Conservation (phyloP, 2,797 vertebrate genomes). For the Oreonectes daqikongensis region DNA sequence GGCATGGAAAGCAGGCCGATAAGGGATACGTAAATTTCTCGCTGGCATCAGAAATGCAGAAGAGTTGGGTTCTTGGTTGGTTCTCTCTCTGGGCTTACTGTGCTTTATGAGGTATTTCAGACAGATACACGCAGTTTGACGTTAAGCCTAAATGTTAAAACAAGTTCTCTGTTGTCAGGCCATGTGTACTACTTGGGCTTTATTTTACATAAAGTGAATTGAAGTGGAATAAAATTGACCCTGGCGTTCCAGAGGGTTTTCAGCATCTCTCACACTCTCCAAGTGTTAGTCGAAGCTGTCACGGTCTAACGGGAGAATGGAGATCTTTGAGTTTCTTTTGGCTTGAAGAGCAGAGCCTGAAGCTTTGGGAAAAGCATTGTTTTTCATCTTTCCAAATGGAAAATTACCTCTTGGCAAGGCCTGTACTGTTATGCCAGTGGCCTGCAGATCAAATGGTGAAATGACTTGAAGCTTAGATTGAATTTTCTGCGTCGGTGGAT, state of each 20-base stretch:
- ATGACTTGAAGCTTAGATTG: constrained; percentile 27
- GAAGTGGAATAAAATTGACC: constrained; percentile 48
- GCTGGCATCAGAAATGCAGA: constrained; percentile 37
- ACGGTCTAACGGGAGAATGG: constrained; percentile 11
- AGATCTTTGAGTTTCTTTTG: constrained; percentile 44
- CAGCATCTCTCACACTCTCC: constrained; percentile 35
- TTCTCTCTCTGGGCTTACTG: background rate
- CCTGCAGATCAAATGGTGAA: constrained; percentile 29
- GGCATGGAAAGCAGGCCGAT: constrained; percentile 33
- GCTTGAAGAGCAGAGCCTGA: constrained; percentile 16
- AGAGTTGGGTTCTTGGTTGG: constrained; percentile 2
- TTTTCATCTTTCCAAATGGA: constrained; percentile 37
- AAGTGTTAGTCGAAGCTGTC: constrained; percentile 37
- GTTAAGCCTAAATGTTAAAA: constrained; percentile 28
- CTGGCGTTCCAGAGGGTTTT: constrained; percentile 38
- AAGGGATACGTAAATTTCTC: constrained; percentile 44
- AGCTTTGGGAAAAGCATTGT: constrained; percentile 48
- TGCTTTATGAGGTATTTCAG: constrained; percentile 49
- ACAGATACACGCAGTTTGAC: constrained; percentile 28
- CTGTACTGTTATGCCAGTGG: constrained; percentile 16
- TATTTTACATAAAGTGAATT: constrained; percentile 38
- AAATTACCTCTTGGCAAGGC: constrained; percentile 26
- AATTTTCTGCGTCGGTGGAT: constrained; percentile 31
- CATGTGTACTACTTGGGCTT: constrained; percentile 29
- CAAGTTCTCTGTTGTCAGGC: constrained; percentile 41